Evolutionary conservation across 2,797 vertebrate species (phyloP), one percentile per base, ranked within the genome.

Genomic region (Rhinatrema bivittatum): DNA sequence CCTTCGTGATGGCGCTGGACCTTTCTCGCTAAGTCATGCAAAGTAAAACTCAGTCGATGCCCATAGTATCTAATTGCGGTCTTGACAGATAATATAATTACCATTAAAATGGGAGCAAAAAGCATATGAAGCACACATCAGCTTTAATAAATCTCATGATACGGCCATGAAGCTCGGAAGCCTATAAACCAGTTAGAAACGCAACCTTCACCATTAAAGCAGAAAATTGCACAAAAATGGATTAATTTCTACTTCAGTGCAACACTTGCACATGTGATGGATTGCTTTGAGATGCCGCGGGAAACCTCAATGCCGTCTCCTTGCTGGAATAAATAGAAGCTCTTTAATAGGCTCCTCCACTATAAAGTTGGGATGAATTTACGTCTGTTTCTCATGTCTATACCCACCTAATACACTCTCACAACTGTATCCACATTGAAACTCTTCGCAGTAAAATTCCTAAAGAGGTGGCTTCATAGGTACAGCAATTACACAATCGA

Each of bases 151-250:
- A 30, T 58, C 42, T 60, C 34, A 56, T 16, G 39, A 23, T 47
- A 38, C 62, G 55, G 39, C 10, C 32, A 42, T 44, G 31, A 28
- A 32, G 36, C 39, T 50, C 54, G 32, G 36, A 50, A 56, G 41
- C 24, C 15, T 51, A 3, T 45, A 46, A 58, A 25, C 15, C n/a
- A 60, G 41, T 7, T 65, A n/a, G 56, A 65, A 67, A 63, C 43
- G 19, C 34, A 19, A 40, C 32, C 36, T 42, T 63, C 34, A 60
- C 51, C 39, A 34, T 56, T 60, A 60, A 53, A 38, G 60, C 42
- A 68, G 65, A 67, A 75, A 70, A 72, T 72, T 70, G 40, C 45
- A 33, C 43, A 25, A 53, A 20, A 56, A 67, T n/a, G 42, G 46
- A 35, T 26, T n/a, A n/a, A 8, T 53, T 71, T 63, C 54, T 60